Conservation (phyloP, 2,113 vertebrate genomes). For the Kobus ellipsiprymnus region DNA sequence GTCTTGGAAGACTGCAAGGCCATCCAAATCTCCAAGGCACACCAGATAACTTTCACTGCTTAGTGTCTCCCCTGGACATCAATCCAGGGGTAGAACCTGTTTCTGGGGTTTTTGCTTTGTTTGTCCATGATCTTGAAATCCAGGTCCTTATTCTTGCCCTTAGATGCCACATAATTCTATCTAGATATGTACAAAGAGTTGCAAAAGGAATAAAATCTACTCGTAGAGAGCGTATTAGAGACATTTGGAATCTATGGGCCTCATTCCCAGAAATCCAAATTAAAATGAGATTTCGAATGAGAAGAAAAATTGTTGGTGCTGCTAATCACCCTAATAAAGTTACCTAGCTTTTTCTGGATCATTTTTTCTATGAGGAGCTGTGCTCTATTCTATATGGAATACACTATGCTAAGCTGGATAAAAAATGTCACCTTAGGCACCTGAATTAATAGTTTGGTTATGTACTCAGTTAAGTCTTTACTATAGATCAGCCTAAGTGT, state of each 20-base stretch:
- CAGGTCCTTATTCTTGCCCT: neutral
- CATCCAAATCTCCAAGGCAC: neutral
- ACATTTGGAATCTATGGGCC: conserved; percentile 51
- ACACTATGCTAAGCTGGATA: conserved; percentile 60
- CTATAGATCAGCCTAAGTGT: conserved; percentile 76
- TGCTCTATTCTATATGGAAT: conserved; percentile 64
- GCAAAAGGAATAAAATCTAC: neutral
- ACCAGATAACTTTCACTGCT: neutral
- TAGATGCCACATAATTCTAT: neutral
- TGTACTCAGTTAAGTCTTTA: conserved; percentile 74
- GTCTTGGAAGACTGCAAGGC: neutral
- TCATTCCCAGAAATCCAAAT: conserved; percentile 56
- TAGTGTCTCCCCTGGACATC: neutral
- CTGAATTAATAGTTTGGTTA: conserved; percentile 80
- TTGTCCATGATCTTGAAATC: neutral
- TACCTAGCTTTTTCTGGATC: conserved; percentile 40
- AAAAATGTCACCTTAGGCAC: conserved; percentile 76
- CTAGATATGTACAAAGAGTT: neutral
- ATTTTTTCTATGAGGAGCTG: conserved; percentile 37
- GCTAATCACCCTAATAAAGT: conserved; percentile 56
- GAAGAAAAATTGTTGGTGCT: conserved; percentile 51
- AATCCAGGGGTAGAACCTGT: neutral
- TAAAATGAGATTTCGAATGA: conserved; percentile 50
- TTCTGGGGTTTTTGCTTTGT: neutral
- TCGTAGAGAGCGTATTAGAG: neutral